Conservation (phyloP, 2,888 invertebrate genomes). For the Dasysyrphus tricinctus region DNA sequence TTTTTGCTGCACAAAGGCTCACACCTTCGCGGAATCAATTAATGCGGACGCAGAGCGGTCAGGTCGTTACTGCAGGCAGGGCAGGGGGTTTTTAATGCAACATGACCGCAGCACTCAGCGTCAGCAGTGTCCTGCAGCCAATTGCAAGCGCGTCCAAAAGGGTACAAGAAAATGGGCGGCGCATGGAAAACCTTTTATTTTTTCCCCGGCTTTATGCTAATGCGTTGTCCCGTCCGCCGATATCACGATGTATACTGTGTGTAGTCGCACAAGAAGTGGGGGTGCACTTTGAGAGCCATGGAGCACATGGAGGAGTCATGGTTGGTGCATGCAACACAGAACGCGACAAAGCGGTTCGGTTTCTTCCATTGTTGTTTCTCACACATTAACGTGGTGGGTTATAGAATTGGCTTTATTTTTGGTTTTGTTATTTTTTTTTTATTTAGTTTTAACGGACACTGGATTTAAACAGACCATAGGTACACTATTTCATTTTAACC, state of each 20-base stretch:
- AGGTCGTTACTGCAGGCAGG: slow-evolving; percentile 6
- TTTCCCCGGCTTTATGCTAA: slow-evolving; percentile 63
- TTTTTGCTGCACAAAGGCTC: slow-evolving; percentile 68
- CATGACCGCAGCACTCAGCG: slow-evolving; percentile 55
- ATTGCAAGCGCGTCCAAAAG: slow-evolving; percentile 69
- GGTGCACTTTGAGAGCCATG: slow-evolving; percentile 34
- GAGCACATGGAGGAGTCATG: slow-evolving; percentile 50
- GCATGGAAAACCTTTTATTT: slow-evolving; percentile 65
- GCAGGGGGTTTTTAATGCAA: slow-evolving; percentile 37
- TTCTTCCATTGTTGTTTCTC: slow-evolving; percentile 74
- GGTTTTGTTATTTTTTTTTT: slow-evolving; percentile 16
- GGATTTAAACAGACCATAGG: not conserved
- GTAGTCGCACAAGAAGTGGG: slow-evolving; percentile 45
- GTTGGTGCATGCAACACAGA: slow-evolving; percentile 48
- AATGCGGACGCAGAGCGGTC: slow-evolving; percentile 51
- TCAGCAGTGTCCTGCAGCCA: slow-evolving; percentile 66
- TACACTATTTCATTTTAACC: slow-evolving; percentile 22
- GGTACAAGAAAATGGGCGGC: slow-evolving; percentile 74
- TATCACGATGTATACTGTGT: not conserved
- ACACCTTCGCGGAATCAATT: slow-evolving; percentile 74
- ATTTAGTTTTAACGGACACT: not conserved
- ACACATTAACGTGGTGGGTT: slow-evolving; percentile 62
- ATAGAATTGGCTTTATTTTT: slow-evolving; percentile 43
- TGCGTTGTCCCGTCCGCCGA: slow-evolving; percentile 36
- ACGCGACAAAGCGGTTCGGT: slow-evolving; percentile 67